Conservation (phyloP, 2,113 vertebrate species). For the Symphodus melops region DNA sequence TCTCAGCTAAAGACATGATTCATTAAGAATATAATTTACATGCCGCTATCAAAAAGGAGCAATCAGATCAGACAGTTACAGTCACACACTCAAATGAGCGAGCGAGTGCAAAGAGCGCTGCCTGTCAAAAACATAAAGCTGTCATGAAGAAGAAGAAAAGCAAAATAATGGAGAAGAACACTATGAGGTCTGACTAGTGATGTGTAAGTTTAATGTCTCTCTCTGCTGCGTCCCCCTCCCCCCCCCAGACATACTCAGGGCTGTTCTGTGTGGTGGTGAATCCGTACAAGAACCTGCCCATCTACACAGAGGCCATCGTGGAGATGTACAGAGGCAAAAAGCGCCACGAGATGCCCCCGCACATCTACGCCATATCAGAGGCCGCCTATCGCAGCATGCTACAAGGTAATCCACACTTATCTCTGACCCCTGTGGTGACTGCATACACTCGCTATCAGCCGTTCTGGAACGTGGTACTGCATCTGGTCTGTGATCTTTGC, state of each 20-base stretch:
- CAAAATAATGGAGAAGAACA: too few species aligned
- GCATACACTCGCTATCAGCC: slow-evolving; percentile 29
- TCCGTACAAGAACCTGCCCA: slow-evolving; percentile 92
- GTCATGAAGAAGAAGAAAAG: too few species aligned
- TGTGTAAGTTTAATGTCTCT: neutral
- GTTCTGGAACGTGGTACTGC: neutral
- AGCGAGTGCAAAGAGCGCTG: neutral
- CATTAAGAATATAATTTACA: neutral
- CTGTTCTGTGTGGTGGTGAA: slow-evolving; percentile 96
- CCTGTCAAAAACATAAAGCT: neutral
- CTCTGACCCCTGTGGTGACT: slow-evolving; percentile 1
- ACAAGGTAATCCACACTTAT: slow-evolving; percentile 84
- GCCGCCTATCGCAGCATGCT: slow-evolving; percentile 94
- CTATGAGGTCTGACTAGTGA: too few species aligned
- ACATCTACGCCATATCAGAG: slow-evolving; percentile 94
- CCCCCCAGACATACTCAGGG: slow-evolving; percentile 90
- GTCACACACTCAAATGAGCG: neutral
- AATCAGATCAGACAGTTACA: slow-evolving; percentile 1
- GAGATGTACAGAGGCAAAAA: slow-evolving; percentile 96
- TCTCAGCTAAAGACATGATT: slow-evolving; percentile 11
- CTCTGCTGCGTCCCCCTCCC: slow-evolving; percentile 52
- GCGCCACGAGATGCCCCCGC: slow-evolving; percentile 92
- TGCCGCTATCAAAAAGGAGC: slow-evolving; percentile 17
- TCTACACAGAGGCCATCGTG: slow-evolving; percentile 93
- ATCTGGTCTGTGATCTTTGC: slow-evolving; percentile 58